Conservation (phyloP, 2,113 vertebrate genomes). For the Ceratotherium simum region DNA sequence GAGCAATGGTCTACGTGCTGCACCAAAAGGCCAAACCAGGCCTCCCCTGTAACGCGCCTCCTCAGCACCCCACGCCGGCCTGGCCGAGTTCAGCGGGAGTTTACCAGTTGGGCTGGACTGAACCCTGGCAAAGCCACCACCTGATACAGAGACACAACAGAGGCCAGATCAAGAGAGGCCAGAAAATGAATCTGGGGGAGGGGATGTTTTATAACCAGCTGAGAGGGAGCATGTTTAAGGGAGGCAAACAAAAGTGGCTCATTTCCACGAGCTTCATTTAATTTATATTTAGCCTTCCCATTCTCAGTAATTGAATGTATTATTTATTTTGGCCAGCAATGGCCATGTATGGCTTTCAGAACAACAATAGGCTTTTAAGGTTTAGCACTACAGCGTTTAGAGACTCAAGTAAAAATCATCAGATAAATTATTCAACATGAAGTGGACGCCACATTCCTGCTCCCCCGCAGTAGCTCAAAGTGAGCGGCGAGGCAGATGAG, state of each 20-base stretch:
- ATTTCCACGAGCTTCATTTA: conserved; percentile 38
- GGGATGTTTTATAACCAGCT: not conserved
- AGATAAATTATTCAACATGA: conserved; percentile 71
- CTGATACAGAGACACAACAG: not conserved
- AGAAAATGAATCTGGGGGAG: not conserved
- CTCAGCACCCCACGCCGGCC: conserved; percentile 75
- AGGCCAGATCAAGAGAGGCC: not conserved
- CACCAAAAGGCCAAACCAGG: conserved; percentile 62
- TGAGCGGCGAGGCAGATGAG: rapidly evolving
- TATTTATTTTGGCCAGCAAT: conserved; percentile 73
- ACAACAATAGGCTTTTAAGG: conserved; percentile 67
- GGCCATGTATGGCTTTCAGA: conserved; percentile 51
- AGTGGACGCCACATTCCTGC: not conserved
- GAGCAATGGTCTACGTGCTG: not conserved
- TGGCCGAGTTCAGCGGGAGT: conserved; percentile 72
- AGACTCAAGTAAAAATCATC: conserved; percentile 31
- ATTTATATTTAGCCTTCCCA: conserved; percentile 73
- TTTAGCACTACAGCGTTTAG: conserved; percentile 43
- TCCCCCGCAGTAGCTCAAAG: not conserved
- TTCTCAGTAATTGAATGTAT: conserved; percentile 66
- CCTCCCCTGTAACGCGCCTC: conserved; percentile 54
- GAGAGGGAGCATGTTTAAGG: not conserved
- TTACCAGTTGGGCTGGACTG: conserved; percentile 66
- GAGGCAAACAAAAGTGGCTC: not conserved
- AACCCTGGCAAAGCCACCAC: conserved; percentile 9